Evolutionary conservation across 2,797 vertebrate genomes (phyloP).

Genomic region (Anableps anableps): DNA sequence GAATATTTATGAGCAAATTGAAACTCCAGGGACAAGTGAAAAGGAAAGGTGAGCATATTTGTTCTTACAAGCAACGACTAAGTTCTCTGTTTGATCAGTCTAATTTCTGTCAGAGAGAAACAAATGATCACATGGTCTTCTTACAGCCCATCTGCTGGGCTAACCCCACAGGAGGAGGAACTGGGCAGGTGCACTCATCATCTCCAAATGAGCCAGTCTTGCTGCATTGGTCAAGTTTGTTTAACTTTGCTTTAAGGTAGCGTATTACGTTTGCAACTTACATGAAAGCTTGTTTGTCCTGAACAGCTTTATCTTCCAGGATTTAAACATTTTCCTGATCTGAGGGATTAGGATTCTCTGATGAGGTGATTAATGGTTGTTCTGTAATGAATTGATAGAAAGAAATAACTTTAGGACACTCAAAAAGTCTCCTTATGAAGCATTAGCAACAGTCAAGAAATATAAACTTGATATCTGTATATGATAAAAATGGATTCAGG

Average conservation of each 20-base stretch:
- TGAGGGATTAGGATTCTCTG: background rate
- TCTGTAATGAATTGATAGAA: background rate
- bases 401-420: background rate
- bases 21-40: conserved; percentile 3
- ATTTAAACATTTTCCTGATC: background rate
- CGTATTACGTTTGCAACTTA: background rate
- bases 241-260: background rate
- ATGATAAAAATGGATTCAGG: background rate
- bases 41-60: conserved; percentile 6
- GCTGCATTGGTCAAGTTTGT: background rate
- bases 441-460: background rate
- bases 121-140: conserved; percentile 4
- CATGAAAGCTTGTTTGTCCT: background rate
- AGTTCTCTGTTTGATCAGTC: conserved; percentile 6
- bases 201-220: conserved; percentile 2
- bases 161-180: conserved; percentile 1
- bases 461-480: background rate
- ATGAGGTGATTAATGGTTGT: background rate
- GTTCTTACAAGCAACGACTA: conserved; percentile 7
- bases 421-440: background rate
- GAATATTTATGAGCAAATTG: conserved; percentile 4
- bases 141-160: conserved; percentile 13
- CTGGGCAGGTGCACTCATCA: conserved; percentile 2
- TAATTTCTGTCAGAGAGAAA: conserved; percentile 2
- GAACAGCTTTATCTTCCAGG: background rate